Percentiles rank a stretch among this genome's conserved stretches.
These are phyloP conservation scores for Andrena haemorrhoa DNA, from an alignment of 2,888 invertebrate genomes.

Conservation along the genomic window DNA sequence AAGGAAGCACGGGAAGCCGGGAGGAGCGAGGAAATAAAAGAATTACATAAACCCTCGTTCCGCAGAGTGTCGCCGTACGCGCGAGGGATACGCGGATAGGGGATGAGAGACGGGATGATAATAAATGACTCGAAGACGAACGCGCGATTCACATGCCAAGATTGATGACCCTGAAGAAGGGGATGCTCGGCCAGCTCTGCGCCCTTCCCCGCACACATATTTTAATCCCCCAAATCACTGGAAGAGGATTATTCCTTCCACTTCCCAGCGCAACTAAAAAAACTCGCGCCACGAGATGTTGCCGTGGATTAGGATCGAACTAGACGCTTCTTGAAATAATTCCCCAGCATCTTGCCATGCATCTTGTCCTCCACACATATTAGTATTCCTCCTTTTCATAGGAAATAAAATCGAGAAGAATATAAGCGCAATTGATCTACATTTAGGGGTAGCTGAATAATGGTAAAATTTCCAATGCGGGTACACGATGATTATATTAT, in stretches of 20 bases:
- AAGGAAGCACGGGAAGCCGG: slow-evolving; percentile 8
- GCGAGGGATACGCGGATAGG: slow-evolving; percentile 20
- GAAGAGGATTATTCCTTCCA: slow-evolving; percentile 7
- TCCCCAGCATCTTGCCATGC: slow-evolving; percentile 24
- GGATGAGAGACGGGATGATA: slow-evolving; percentile 65
- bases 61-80: background rate
- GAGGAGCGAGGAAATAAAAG: slow-evolving; percentile 1
- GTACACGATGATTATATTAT: too few species aligned
- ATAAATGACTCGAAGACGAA: slow-evolving; percentile 71
- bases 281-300: background rate
- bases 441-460: too few species aligned
- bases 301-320: slow-evolving; percentile 18
- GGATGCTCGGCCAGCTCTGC: slow-evolving; percentile 40
- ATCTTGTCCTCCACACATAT: slow-evolving; percentile 9
- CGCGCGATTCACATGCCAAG: slow-evolving; percentile 67
- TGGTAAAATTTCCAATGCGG: too few species aligned
- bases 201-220: slow-evolving; percentile 45
- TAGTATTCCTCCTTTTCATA: background rate
- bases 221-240: slow-evolving; percentile 48
- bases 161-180: slow-evolving; percentile 66
- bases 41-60: background rate
- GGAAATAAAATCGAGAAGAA: too few species aligned
- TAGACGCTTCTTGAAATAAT: slow-evolving; percentile 27
- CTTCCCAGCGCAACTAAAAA: background rate
- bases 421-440: too few species aligned